Percentiles rank a stretch among this genome's conserved stretches.
These are phyloP conservation scores for Syrista parreyssii DNA, from an alignment of 2,888 invertebrate genomes.

Conservation along the genomic window DNA sequence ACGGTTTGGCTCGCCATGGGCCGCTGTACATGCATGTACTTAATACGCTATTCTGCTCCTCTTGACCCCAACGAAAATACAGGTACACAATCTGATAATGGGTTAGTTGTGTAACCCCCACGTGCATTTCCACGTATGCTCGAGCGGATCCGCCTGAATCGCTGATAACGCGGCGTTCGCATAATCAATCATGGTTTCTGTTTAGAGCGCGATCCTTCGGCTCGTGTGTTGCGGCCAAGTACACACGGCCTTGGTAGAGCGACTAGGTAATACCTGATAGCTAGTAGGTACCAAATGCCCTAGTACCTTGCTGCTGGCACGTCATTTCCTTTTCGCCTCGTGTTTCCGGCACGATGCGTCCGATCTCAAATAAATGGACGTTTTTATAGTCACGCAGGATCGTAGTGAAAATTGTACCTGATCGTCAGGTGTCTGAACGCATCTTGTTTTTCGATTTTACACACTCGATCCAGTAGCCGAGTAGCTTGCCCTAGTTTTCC, in stretches of 20 bases:
- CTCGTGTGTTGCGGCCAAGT: slow-evolving; percentile 26
- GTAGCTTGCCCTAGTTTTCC: too few species aligned
- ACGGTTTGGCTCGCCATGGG: background rate
- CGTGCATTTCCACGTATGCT: slow-evolving; percentile 34
- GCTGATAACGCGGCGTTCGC: slow-evolving; percentile 53
- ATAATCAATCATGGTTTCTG: slow-evolving; percentile 57
- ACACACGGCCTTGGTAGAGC: slow-evolving; percentile 10
- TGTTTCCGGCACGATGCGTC: too few species aligned
- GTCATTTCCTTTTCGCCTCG: too few species aligned
- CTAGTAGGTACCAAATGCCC: too few species aligned
- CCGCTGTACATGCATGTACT: background rate
- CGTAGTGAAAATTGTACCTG: too few species aligned
- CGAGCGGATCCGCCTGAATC: slow-evolving; percentile 32
- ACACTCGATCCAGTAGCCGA: too few species aligned
- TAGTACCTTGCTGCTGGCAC: too few species aligned
- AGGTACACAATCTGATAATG: slow-evolving; percentile 60
- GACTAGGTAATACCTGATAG: background rate
- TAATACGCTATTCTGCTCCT: background rate
- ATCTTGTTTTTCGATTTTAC: too few species aligned
- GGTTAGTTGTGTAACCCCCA: slow-evolving; percentile 53
- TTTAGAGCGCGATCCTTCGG: slow-evolving; percentile 11
- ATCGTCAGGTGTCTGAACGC: too few species aligned
- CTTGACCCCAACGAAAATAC: slow-evolving; percentile 41
- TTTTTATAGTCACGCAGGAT: too few species aligned
- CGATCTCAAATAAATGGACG: too few species aligned